These are phyloP conservation scores for Crocallis elinguaria DNA, from an alignment of 2,888 invertebrate genomes.

Conservation along the genomic window DNA sequence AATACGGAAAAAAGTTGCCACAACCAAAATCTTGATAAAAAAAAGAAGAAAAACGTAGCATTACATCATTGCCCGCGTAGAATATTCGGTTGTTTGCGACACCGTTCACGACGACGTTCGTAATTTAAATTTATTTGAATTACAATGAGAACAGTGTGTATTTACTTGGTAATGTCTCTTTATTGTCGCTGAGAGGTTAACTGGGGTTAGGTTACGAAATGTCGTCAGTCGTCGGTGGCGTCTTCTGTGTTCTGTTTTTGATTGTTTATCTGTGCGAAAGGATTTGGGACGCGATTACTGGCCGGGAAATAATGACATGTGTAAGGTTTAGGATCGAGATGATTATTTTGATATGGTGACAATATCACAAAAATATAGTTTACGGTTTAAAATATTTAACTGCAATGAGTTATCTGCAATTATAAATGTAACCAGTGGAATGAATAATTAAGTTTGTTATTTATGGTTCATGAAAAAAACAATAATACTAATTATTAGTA, in stretches of 20 bases:
- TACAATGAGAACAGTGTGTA: slow-evolving; percentile 68
- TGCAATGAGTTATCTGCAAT: no score
- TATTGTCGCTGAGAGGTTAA: slow-evolving; percentile 31
- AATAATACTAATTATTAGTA: no score
- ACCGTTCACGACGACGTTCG: slow-evolving; percentile 47
- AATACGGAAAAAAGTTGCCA: slow-evolving; percentile 15
- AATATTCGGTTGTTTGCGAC: slow-evolving; percentile 54
- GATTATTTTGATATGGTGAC: no score
- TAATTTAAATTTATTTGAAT: slow-evolving; percentile 81
- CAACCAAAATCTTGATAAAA: slow-evolving; percentile 32
- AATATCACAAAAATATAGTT: no score
- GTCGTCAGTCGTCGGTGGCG: slow-evolving; percentile 29
- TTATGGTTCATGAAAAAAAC: no score
- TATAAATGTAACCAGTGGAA: no score
- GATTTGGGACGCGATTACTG: no score
- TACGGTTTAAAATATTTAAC: no score
- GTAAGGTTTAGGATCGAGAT: no score
- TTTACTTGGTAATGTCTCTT: slow-evolving; percentile 72
- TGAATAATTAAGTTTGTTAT: no score
- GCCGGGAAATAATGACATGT: no score
- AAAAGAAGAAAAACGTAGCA: slow-evolving; percentile 22
- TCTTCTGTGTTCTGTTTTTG: slow-evolving; percentile 16
- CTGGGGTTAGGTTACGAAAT: slow-evolving; percentile 72
- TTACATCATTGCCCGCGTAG: slow-evolving; percentile 32
- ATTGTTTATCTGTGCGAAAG: slow-evolving; percentile 3